phyloP scores from a whole-genome alignment of 2,888 invertebrate species.

The Stenodera caucasica region DNA sequence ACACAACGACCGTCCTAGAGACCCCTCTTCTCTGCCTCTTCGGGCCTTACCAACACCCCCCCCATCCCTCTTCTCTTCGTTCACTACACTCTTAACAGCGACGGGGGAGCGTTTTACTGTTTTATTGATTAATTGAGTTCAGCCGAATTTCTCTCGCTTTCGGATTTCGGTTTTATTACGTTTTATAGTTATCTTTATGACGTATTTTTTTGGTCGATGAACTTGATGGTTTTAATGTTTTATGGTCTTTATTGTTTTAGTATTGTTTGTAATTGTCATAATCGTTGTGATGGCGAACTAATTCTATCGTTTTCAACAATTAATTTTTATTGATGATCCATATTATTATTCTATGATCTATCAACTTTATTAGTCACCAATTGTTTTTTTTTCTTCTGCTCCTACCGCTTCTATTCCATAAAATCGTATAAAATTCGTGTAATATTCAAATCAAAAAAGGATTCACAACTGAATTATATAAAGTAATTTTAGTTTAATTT shows the following conservation, averaged over 20 bases:
- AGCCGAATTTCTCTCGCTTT: constrained; percentile 54
- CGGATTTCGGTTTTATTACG: constrained; percentile 53
- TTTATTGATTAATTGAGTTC: constrained; percentile 58
- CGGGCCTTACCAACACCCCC: too few relatives aligned
- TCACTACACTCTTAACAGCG: constrained; percentile 52
- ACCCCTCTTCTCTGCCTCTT: constrained; percentile 22
- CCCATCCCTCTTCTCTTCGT: too few relatives aligned
- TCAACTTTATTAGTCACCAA: too few relatives aligned
- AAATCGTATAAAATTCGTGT: neutral
- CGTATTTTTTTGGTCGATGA: constrained; percentile 44
- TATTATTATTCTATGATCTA: constrained; percentile 16
- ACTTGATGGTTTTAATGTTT: constrained; percentile 41
- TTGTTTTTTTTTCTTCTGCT: neutral
- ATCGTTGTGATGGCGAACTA: constrained; percentile 46
- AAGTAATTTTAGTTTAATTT: constrained; percentile 53
- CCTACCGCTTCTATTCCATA: too few relatives aligned
- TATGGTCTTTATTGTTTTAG: constrained; percentile 42
- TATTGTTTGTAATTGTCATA: constrained; percentile 49
- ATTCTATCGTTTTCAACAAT: constrained; percentile 48
- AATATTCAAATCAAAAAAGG: constrained; percentile 8
- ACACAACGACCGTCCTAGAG: constrained; percentile 5
- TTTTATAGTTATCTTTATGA: constrained; percentile 54
- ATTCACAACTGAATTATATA: constrained; percentile 43
- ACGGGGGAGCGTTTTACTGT: constrained; percentile 57
- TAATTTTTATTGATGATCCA: constrained; percentile 52